A percentile compares a stretch with the other conserved stretches of the same genome.
Conservation (phyloP, 2,113 vertebrate species). For the Hyla sarda region DNA sequence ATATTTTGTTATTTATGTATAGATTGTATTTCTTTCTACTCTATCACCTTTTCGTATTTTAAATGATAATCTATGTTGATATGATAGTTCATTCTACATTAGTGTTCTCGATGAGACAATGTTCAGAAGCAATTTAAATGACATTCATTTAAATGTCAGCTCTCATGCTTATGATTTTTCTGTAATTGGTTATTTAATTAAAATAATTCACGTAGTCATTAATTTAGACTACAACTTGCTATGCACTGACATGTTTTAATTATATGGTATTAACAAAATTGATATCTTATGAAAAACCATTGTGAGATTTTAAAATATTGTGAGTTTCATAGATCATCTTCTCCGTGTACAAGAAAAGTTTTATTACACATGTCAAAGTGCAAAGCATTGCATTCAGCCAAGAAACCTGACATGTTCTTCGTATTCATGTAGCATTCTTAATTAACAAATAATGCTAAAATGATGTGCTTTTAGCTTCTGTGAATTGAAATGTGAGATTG, state of each 20-base stretch:
- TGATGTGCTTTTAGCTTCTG: constrained; percentile 59
- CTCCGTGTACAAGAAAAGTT: constrained; percentile 82
- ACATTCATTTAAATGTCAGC: constrained; percentile 99
- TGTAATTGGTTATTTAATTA: constrained; percentile 99
- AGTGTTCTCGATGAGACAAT: constrained; percentile 99
- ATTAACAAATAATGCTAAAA: constrained; percentile 71
- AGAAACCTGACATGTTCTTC: constrained; percentile 68
- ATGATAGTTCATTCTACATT: constrained; percentile 99
- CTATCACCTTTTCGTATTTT: constrained; percentile 47
- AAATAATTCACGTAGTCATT: constrained; percentile 99
- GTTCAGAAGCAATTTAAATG: constrained; percentile 99
- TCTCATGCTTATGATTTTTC: constrained; percentile 99
- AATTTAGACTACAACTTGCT: constrained; percentile 99
- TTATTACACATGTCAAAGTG: constrained; percentile 60
- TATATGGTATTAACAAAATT: constrained; percentile 99
- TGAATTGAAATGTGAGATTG: constrained; percentile 48
- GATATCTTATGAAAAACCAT: constrained; percentile 99
- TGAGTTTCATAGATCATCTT: constrained; percentile 99
- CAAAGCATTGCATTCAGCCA: constrained; percentile 57
- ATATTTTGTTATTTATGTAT: constrained; percentile 37
- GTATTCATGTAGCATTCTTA: constrained; percentile 64
- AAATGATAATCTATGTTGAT: constrained; percentile 92
- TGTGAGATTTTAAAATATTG: constrained; percentile 98
- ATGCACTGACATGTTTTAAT: constrained; percentile 99
- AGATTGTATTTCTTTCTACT: constrained; percentile 23